Percentiles rank a stretch among this genome's conserved stretches.
Evolutionary conservation across 2,888 invertebrate species (phyloP).

Genomic region (Erebia palarica): DNA sequence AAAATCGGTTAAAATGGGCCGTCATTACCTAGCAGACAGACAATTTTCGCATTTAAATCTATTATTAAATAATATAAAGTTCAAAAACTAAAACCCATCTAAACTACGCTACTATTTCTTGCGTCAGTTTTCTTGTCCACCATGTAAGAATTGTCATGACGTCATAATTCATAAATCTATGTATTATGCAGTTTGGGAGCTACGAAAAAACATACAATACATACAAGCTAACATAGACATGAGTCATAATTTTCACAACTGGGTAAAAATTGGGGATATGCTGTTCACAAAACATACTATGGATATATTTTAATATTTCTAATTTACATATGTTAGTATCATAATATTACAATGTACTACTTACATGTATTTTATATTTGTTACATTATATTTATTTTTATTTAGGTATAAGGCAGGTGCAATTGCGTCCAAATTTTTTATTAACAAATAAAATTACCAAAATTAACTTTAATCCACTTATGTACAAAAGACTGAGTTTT

Average conservation of each 20-base stretch:
- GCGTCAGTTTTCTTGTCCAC: neutral
- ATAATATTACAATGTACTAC: slow-evolving; percentile 8
- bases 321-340: neutral
- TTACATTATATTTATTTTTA: slow-evolving; percentile 13
- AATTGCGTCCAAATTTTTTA: slow-evolving; percentile 2
- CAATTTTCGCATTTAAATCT: too few species aligned
- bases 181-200: neutral
- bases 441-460: neutral
- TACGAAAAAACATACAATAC: neutral
- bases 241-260: neutral
- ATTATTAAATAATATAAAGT: neutral
- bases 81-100: neutral
- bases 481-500: neutral
- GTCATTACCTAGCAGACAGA: too few species aligned
- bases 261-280: slow-evolving; percentile 7
- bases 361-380: slow-evolving; percentile 3
- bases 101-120: neutral
- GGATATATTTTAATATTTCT: slow-evolving; percentile 7
- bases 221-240: slow-evolving; percentile 3
- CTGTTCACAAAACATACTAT: neutral
- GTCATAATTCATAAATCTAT: neutral
- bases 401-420: slow-evolving; percentile 15
- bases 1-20: too few species aligned
- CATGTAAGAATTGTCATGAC: slow-evolving; percentile 1
- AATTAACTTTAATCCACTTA: neutral